Evolutionary conservation across 2,797 vertebrate genomes (phyloP).

Genomic region (Artibeus jamaicensis): DNA sequence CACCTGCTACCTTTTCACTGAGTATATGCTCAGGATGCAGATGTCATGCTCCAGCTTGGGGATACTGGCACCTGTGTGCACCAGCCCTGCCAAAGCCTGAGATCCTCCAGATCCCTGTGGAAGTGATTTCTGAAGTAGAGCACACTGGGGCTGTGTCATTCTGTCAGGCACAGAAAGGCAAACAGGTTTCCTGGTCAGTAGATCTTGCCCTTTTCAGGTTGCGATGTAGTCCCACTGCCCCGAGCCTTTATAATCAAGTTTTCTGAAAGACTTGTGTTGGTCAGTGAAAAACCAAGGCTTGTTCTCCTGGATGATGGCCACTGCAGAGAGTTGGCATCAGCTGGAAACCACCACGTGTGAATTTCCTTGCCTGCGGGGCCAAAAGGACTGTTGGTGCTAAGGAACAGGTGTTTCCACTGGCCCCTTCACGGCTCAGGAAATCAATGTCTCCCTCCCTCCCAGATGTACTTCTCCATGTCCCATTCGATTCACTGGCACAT

Average conservation of each 20-base stretch:
- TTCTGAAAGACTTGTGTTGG: slow-evolving; percentile 84
- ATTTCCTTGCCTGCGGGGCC: slow-evolving; percentile 86
- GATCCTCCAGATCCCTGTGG: slow-evolving; percentile 84
- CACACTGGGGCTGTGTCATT: slow-evolving; percentile 83
- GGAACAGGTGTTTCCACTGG: slow-evolving; percentile 84
- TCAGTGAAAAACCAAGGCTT: slow-evolving; percentile 86
- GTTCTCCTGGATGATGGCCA: slow-evolving; percentile 83
- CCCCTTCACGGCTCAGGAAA: slow-evolving; percentile 82
- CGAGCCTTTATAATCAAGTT: slow-evolving; percentile 82
- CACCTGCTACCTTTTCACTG: slow-evolving; percentile 83
- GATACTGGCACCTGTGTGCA: slow-evolving; percentile 82
- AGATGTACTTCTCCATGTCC: slow-evolving; percentile 84
- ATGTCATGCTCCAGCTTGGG: slow-evolving; percentile 83
- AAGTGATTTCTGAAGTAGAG: slow-evolving; percentile 85
- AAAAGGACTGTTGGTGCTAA: slow-evolving; percentile 86
- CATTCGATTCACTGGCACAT: slow-evolving; percentile 85
- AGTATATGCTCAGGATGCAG: slow-evolving; percentile 83
- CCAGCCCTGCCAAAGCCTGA: slow-evolving; percentile 82
- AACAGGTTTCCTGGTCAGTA: slow-evolving; percentile 85
- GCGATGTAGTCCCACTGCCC: slow-evolving; percentile 84
- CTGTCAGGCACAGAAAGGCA: slow-evolving; percentile 82
- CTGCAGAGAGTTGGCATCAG: slow-evolving; percentile 83
- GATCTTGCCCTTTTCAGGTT: slow-evolving; percentile 84
- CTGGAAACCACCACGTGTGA: slow-evolving; percentile 83
- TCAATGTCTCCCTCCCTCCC: slow-evolving; percentile 79